phyloP scores from a whole-genome alignment of 2,113 vertebrate genomes.

The Pachyramphus minor region DNA sequence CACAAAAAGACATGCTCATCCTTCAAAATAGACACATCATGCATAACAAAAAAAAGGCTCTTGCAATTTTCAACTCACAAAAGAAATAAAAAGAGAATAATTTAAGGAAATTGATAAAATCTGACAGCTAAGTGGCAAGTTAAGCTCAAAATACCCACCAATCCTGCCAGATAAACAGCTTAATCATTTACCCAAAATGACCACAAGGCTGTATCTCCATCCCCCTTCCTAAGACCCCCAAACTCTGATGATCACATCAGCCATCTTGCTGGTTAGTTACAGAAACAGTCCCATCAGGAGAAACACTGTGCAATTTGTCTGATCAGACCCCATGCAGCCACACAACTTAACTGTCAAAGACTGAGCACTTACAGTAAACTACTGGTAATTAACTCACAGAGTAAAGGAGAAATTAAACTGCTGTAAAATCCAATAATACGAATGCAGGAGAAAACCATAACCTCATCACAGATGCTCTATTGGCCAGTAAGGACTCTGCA shows the following conservation, averaged over 20 bases:
- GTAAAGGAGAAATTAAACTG: neutral
- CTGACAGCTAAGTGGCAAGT: neutral
- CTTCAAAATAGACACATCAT: neutral
- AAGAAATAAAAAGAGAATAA: neutral
- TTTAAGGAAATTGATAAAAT: neutral
- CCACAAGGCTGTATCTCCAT: neutral
- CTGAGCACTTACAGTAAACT: neutral
- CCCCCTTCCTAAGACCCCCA: accelerated
- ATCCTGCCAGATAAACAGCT: neutral
- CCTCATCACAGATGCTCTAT: neutral
- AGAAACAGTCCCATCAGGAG: neutral
- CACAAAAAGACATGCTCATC: neutral
- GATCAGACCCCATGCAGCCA: neutral
- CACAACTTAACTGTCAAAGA: neutral
- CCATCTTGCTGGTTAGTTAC: neutral
- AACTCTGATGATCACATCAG: neutral
- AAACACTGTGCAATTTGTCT: neutral
- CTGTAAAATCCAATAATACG: neutral
- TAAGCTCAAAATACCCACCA: neutral
- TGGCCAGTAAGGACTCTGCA: neutral
- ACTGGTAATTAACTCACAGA: neutral
- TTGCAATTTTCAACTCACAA: neutral
- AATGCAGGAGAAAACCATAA: neutral
- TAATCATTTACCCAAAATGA: neutral
- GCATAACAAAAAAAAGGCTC: neutral